These are phyloP conservation scores for Gopherus evgoodei DNA, from an alignment of 2,113 vertebrate species.

Conservation along the genomic window DNA sequence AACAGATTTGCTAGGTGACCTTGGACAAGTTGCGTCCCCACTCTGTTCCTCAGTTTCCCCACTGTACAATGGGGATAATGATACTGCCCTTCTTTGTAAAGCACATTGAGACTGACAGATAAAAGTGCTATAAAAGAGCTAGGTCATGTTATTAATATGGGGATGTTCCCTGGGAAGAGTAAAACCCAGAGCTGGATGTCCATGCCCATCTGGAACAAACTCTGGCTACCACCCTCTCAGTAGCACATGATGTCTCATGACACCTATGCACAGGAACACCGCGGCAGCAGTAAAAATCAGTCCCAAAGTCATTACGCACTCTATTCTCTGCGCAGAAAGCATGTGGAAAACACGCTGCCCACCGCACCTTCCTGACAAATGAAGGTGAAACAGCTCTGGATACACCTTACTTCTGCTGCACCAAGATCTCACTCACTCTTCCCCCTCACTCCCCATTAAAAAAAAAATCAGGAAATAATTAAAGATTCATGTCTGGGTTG, in stretches of 20 bases:
- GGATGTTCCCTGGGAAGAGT: background rate
- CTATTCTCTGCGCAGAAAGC: background rate
- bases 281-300: background rate
- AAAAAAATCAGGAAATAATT: constrained; percentile 52
- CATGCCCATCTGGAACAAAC: background rate
- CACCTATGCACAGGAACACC: background rate
- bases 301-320: background rate
- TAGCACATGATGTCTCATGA: background rate
- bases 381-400: background rate
- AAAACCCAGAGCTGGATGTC: background rate
- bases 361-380: background rate
- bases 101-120: background rate
- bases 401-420: background rate
- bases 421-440: background rate
- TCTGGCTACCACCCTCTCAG: background rate
- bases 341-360: background rate
- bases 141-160: background rate
- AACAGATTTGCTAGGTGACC: background rate
- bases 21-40: background rate
- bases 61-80: background rate
- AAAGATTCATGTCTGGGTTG: constrained; percentile 64
- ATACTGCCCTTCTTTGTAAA: background rate
- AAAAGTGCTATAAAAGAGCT: background rate
- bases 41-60: background rate
- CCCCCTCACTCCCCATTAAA: background rate